Evolutionary conservation across 2,888 invertebrate genomes (phyloP), one percentile per base, ranked within the genome.

Genomic region (Odontocerum albicorne): DNA sequence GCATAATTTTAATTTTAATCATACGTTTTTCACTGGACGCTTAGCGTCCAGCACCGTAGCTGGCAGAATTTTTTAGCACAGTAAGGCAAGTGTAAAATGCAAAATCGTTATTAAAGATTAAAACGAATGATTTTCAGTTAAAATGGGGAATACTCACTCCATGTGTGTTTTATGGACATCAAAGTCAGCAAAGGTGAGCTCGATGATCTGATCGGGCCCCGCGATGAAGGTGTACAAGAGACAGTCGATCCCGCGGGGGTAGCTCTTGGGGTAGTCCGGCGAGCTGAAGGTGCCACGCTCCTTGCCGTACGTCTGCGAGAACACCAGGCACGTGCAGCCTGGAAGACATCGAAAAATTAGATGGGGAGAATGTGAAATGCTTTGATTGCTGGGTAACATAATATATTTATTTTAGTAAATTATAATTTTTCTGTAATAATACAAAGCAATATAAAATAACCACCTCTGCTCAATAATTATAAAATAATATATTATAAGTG

Each of bases 251-350:
- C 84, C 83, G 54, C 82, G 70, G 4, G 87, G 85, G 73, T 91
- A 91, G 54, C 85, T 82, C 59, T 82, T 82, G 2, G 92, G 92
- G 72, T 86, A 91, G 74, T 91, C 88, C 13, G 92, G 92, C 64
- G 90, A 90, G 68, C 84, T 87, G 78, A 92, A 92, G 40, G 82
- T 83, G 61, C 91, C 92, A 63, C 84, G 85, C 68, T 86, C 87
- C 72, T 85, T 87, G 65, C 87, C 86, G 69, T 86, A 87, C 59
- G 88, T 87, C 63, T 87, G 87, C 65, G 90, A 87, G 77, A 86
- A 92, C 59, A 87, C 83, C 64, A 92, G 77, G 72, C 93, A 93
- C 66, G 87, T 83, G 72, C 93, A 93, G 73, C 89, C 92, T 92
- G 81, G 4, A 38, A 32, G 31, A 42, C 33, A 46, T 32, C 38